A percentile compares a stretch with the other conserved stretches of the same genome.
phyloP scores from a whole-genome alignment of 2,797 vertebrate species.

The Neoniphon sammara region DNA sequence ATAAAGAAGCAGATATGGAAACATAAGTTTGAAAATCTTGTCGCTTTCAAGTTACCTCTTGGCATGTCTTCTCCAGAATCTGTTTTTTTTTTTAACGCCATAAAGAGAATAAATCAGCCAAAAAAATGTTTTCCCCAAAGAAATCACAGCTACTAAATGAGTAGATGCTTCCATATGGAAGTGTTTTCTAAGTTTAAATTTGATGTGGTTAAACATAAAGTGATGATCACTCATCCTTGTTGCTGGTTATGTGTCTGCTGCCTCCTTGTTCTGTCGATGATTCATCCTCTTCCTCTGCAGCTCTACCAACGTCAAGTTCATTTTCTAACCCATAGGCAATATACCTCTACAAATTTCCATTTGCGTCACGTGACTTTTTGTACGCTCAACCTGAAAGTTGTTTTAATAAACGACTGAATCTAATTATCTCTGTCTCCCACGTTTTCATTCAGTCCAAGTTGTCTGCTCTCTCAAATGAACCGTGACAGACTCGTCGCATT shows the following conservation, averaged over 20 bases:
- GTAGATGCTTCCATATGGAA: not conserved
- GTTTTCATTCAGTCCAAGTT: conserved; percentile 9
- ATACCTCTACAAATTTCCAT: conserved; percentile 14
- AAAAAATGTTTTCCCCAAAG: not conserved
- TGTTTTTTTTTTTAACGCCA: not conserved
- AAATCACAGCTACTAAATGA: not conserved
- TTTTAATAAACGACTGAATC: conserved; percentile 48
- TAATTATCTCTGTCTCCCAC: conserved; percentile 29
- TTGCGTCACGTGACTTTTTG: conserved; percentile 32
- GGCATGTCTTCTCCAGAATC: not conserved
- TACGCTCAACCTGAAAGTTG: conserved; percentile 1
- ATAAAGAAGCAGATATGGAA: no score
- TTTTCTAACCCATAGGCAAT: conserved; percentile 3
- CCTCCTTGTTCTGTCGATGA: conserved; percentile 7
- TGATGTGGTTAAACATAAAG: conserved; percentile 11
- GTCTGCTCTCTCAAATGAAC: conserved; percentile 11
- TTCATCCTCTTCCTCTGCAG: conserved; percentile 3
- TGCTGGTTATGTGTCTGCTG: not conserved
- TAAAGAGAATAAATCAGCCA: conserved; percentile 1
- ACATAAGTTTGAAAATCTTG: no score
- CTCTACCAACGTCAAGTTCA: not conserved
- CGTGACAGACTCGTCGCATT: conserved; percentile 2
- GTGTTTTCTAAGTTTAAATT: conserved; percentile 11
- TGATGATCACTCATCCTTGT: not conserved
- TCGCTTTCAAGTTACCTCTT: not conserved